A percentile compares a stretch with the other conserved stretches of the same genome.
Evolutionary conservation across 2,113 vertebrate genomes (phyloP).

Genomic region (Terrapene triunguis): DNA sequence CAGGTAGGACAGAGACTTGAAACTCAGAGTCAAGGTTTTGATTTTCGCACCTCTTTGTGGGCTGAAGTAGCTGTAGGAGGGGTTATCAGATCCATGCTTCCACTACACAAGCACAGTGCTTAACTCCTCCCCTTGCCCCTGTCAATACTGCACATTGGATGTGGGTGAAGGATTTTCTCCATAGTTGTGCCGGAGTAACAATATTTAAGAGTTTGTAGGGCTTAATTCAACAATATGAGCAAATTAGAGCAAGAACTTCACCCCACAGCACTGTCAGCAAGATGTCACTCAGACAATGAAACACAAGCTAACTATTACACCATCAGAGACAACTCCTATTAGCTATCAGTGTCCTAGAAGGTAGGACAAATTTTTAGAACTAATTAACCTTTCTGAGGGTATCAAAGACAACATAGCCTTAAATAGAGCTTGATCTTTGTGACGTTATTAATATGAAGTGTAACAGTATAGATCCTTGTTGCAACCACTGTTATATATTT

Average conservation of each 20-base stretch:
- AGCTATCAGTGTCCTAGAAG: background rate
- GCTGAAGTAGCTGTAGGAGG: constrained; percentile 40
- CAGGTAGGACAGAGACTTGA: background rate
- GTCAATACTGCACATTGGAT: constrained; percentile 23
- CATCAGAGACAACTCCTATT: background rate
- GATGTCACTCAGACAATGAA: background rate
- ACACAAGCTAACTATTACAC: background rate
- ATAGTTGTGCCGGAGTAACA: background rate
- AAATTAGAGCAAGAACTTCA: background rate
- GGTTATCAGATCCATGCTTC: constrained; percentile 7
- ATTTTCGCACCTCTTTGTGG: constrained; percentile 38
- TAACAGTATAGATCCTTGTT: too few species aligned
- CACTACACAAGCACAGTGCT: constrained; percentile 39
- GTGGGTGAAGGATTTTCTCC: constrained; percentile 58
- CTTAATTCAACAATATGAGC: background rate
- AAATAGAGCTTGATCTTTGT: background rate
- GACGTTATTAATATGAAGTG: too few species aligned
- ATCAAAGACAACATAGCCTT: background rate
- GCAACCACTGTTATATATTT: too few species aligned
- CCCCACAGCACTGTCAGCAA: background rate
- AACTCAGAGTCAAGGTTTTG: background rate
- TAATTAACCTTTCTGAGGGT: background rate
- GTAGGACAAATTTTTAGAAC: background rate
- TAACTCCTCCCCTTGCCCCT: background rate
- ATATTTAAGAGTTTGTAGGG: background rate